Evolutionary conservation across 2,797 vertebrate species (phyloP), one percentile per base, ranked within the genome.

Genomic region (Rhynchotus rufescens): DNA sequence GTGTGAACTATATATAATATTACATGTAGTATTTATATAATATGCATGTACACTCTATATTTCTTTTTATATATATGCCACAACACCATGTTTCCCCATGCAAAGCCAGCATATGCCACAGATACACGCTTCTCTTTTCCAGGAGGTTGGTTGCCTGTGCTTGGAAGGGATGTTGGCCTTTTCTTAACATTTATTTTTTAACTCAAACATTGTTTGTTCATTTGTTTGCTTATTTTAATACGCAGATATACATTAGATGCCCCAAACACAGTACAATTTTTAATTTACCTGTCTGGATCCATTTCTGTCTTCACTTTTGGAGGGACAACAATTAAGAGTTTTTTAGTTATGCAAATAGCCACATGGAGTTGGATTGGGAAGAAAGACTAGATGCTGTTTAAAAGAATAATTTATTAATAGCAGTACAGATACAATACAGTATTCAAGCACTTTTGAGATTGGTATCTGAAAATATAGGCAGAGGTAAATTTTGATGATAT

Each of bases 71-170:
- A n/a, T n/a, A 12, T n/a, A n/a, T 56, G 36, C 59, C 26, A 30
- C 30, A 10, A 12, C 38, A 3, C 64, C 1, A 1, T 0, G 0
- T 4, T 75, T 80, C 85, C 82, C 40, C 4, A 30, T 30, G 64
- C 59, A 19, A 81, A 32, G 15, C 44, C 69, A n/a, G 59, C 32
- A 21, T 56, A 66, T 64, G 44, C 87, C 45, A 26, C 77, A 71
- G 7, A 51, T 25, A 14, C 23, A 67, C 57, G 44, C 81, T 69
- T 83, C n/a, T 71, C 38, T 77, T 88, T 90, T 80, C 84, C 86
- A 90, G 81, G 45, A 90, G 80, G 64, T 15, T 89, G 78, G 61
- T 68, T 77, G 42, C 9, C 25, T 68, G 65, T 59, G 73, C 72
- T 82, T 82, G 51, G 32, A 65, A 90, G 81, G 25, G 44, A 84